These are phyloP conservation scores for Ceratosolen solmsi DNA, from an alignment of 1,140 invertebrate species.

Conservation along the genomic window DNA sequence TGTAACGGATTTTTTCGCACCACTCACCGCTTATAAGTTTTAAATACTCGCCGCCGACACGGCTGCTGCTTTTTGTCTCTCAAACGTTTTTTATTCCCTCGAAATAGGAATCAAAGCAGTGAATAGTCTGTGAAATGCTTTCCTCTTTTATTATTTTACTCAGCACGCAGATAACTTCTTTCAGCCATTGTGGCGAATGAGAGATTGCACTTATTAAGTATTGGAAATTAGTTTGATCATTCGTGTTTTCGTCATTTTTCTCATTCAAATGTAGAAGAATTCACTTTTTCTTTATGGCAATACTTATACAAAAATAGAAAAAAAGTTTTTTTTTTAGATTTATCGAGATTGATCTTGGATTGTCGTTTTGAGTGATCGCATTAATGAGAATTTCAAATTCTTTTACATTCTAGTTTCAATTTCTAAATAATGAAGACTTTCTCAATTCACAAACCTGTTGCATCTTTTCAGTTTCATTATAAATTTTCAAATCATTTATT, in stretches of 20 bases:
- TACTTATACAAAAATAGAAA: not conserved
- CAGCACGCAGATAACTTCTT: not conserved
- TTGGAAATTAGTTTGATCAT: not conserved
- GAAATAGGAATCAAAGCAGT: not conserved
- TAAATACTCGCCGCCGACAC: not conserved
- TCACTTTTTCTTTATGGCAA: not conserved
- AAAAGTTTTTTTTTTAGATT: too few species aligned
- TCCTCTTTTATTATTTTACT: constrained; percentile 25
- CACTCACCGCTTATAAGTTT: constrained; percentile 16
- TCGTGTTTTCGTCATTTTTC: not conserved
- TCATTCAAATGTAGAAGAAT: too few species aligned
- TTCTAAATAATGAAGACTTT: not conserved
- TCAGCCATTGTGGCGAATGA: not conserved
- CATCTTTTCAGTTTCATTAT: constrained; percentile 50
- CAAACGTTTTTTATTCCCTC: constrained; percentile 14
- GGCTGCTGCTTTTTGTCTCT: constrained; percentile 21
- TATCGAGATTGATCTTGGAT: too few species aligned
- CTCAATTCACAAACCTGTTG: constrained; percentile 34
- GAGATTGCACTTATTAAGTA: constrained; percentile 14
- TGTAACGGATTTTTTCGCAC: constrained; percentile 67
- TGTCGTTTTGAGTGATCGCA: too few species aligned
- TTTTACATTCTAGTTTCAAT: not conserved
- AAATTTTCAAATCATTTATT: constrained; percentile 24
- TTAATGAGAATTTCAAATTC: too few species aligned
- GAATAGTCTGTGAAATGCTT: not conserved